A percentile compares a stretch with the other conserved stretches of the same genome.
Conservation (phyloP, 92 coral and sea anemone species). For the Pocillopora grandis region DNA sequence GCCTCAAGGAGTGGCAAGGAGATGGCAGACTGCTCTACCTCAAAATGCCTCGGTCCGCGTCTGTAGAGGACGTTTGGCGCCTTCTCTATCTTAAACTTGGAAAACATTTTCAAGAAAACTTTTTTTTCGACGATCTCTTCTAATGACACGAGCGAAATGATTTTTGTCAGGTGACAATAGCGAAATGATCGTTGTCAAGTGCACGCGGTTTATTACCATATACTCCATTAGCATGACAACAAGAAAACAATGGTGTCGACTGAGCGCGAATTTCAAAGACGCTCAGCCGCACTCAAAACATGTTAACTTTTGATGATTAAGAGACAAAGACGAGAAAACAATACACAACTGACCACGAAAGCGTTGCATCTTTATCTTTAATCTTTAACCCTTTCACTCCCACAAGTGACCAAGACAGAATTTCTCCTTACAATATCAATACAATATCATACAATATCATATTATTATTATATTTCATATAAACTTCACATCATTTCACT, state of each 20-base stretch:
- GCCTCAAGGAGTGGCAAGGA: slow-evolving; percentile 3
- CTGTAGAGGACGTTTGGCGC: slow-evolving; percentile 12
- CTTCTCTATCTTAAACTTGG: slow-evolving; percentile 24
- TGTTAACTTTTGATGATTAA: background rate
- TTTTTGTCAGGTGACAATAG: slow-evolving; percentile 30
- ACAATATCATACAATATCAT: no score
- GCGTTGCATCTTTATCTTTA: background rate
- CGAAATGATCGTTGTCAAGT: slow-evolving; percentile 16
- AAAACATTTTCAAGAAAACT: slow-evolving; percentile 15
- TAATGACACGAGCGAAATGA: slow-evolving; percentile 12
- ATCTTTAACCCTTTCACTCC: no score
- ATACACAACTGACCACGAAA: slow-evolving; percentile 25
- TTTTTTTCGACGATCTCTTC: slow-evolving; percentile 4
- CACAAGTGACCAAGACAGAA: no score
- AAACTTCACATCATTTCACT: no score
- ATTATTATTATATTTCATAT: no score
- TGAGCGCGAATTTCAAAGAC: slow-evolving; percentile 23
- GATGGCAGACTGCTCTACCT: slow-evolving; percentile 13
- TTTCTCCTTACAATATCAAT: no score
- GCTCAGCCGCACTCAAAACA: slow-evolving; percentile 15
- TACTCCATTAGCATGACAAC: slow-evolving; percentile 20
- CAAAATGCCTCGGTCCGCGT: slow-evolving; percentile 18
- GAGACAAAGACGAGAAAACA: slow-evolving; percentile 16
- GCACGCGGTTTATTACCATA: slow-evolving; percentile 7
- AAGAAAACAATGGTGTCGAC: slow-evolving; percentile 23